These are phyloP conservation scores for Quadriops clusia DNA, from an alignment of 2,888 invertebrate genomes.

Conservation along the genomic window DNA sequence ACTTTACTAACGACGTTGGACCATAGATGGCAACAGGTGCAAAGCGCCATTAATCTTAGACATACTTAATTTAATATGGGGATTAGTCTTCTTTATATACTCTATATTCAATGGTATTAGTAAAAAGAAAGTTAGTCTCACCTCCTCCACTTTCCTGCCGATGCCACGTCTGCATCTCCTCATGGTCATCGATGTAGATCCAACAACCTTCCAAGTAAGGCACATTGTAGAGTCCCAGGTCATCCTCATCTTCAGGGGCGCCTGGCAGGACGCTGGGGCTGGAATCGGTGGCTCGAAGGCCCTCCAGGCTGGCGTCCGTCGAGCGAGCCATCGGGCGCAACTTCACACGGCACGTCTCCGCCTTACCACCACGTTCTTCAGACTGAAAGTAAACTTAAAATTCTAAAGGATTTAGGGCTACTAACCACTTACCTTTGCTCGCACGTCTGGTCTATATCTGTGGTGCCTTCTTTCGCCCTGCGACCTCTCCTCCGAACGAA, in stretches of 20 bases:
- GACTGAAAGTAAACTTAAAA: slow-evolving; percentile 38
- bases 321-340: slow-evolving; percentile 53
- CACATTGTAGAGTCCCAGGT: slow-evolving; percentile 63
- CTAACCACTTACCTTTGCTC: slow-evolving; percentile 66
- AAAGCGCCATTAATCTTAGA: no score
- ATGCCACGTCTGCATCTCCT: slow-evolving; percentile 54
- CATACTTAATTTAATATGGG: no score
- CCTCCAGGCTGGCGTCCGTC: slow-evolving; percentile 60
- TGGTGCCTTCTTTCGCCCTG: slow-evolving; percentile 49
- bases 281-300: slow-evolving; percentile 51
- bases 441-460: slow-evolving; percentile 56
- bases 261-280: slow-evolving; percentile 48
- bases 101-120: no score
- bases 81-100: no score
- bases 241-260: slow-evolving; percentile 47
- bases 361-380: slow-evolving; percentile 62
- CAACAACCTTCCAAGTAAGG: slow-evolving; percentile 61
- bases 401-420: no score
- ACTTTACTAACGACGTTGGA: no score
- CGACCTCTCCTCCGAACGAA: slow-evolving; percentile 64
- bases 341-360: slow-evolving; percentile 40
- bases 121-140: no score
- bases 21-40: no score
- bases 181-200: slow-evolving; percentile 64
- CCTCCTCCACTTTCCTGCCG: no score